phyloP scores from a whole-genome alignment of 2,113 vertebrate species.

The Pardalotus punctatus region DNA sequence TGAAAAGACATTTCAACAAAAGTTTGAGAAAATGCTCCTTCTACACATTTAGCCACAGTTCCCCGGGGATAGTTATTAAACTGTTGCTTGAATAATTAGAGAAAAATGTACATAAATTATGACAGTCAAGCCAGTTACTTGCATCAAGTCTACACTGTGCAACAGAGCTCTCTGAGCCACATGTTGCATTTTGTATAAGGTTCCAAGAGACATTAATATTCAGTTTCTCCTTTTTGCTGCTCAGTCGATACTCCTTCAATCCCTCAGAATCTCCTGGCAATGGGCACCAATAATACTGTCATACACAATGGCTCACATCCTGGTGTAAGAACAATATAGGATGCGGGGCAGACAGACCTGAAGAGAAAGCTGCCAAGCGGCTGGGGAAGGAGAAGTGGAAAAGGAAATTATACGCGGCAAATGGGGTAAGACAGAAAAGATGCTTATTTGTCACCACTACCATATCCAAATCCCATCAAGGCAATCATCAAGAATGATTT shows the following conservation, averaged over 20 bases:
- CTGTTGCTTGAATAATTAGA: not conserved
- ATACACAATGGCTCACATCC: not conserved
- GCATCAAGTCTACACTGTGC: rapidly evolving
- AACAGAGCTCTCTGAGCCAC: not conserved
- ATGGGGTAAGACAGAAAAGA: not conserved
- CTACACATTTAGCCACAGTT: not conserved
- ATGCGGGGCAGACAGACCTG: not conserved
- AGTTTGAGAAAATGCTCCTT: not conserved
- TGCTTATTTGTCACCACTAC: not conserved
- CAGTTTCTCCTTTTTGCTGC: not conserved
- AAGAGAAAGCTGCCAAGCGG: not conserved
- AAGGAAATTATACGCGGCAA: not conserved
- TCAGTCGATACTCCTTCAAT: not conserved
- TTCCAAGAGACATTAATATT: not conserved
- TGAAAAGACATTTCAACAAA: not conserved
- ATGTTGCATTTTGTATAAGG: not conserved
- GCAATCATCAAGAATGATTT: not conserved
- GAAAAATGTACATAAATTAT: not conserved
- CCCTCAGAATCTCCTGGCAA: not conserved
- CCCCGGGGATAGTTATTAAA: not conserved
- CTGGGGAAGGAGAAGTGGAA: not conserved
- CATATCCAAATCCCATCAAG: not conserved
- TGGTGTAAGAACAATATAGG: not conserved
- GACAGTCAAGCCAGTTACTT: not conserved
- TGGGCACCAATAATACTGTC: not conserved